Conservation (phyloP, 2,888 invertebrate genomes). For the Dascillus cervinus region DNA sequence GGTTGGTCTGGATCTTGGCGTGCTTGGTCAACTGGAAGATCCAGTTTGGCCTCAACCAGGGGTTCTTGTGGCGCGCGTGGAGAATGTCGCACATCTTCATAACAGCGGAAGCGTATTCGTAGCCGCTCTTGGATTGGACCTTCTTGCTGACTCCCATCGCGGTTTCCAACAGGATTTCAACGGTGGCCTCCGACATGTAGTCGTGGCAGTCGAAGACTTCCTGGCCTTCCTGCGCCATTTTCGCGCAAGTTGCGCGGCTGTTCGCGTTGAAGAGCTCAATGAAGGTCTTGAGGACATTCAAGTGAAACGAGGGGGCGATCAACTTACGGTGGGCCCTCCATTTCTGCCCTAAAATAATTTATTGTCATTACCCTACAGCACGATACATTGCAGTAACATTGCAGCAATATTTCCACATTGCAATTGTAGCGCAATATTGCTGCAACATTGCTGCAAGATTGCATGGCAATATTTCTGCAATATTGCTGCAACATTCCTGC, state of each 20-base stretch:
- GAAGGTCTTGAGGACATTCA: constrained; percentile 46
- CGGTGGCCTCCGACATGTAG: constrained; percentile 45
- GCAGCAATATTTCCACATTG: too few relatives aligned
- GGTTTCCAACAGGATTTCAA: constrained; percentile 49
- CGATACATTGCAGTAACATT: too few relatives aligned
- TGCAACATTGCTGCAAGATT: too few relatives aligned
- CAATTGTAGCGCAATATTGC: too few relatives aligned
- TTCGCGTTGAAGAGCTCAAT: constrained; percentile 47
- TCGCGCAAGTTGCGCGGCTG: constrained; percentile 38
- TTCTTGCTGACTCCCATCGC: constrained; percentile 49
- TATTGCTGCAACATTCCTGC: too few relatives aligned
- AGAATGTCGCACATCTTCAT: constrained; percentile 52
- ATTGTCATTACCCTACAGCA: too few relatives aligned
- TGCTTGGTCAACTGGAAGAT: constrained; percentile 44
- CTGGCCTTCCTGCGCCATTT: constrained; percentile 38
- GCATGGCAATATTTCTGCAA: too few relatives aligned
- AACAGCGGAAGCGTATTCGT: too few relatives aligned
- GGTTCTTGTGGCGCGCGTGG: constrained; percentile 45
- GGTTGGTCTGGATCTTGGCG: constrained; percentile 39
- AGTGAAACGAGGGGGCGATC: constrained; percentile 48
- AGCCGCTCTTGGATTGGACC: constrained; percentile 44
- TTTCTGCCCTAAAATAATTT: constrained; percentile 42
- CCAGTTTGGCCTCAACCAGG: constrained; percentile 41
- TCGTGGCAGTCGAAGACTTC: constrained; percentile 46
- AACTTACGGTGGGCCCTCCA: constrained; percentile 47